A percentile compares a stretch with the other conserved stretches of the same genome.
Conservation (phyloP, 2,888 invertebrate species). For the Euphydryas editha region DNA sequence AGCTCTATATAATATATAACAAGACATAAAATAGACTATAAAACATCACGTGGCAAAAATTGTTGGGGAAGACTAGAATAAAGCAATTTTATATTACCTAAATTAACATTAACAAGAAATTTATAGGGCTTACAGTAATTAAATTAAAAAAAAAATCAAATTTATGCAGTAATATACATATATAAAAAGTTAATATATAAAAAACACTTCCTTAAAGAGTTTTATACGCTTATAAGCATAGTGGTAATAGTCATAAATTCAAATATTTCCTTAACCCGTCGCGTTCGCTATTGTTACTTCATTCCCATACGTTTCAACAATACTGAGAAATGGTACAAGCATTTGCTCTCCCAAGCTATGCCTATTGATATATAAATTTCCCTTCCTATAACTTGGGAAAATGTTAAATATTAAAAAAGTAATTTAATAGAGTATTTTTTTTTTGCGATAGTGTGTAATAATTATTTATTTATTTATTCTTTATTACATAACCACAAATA, state of each 20-base stretch:
- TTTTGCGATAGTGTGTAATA: too few species aligned
- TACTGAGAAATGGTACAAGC: constrained; percentile 25
- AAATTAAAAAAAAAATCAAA: too few species aligned
- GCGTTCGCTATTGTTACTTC: constrained; percentile 14
- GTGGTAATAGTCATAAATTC: constrained; percentile 1
- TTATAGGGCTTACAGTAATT: too few species aligned
- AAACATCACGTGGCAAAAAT: too few species aligned
- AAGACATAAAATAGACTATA: too few species aligned
- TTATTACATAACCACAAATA: too few species aligned
- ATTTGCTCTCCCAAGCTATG: constrained; percentile 24
- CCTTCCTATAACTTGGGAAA: constrained; percentile 3
- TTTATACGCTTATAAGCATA: neutral
- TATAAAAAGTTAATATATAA: neutral
- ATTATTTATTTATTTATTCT: neutral
- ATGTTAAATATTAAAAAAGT: neutral
- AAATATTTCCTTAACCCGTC: constrained; percentile 4
- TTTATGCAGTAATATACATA: neutral
- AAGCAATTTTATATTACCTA: too few species aligned
- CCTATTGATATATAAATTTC: constrained; percentile 18
- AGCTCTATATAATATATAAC: too few species aligned
- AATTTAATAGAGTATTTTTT: too few species aligned
- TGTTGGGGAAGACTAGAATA: too few species aligned
- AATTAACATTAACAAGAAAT: too few species aligned
- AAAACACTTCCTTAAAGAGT: neutral
- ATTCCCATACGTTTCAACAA: constrained; percentile 21